Percentiles rank a stretch among this genome's conserved stretches.
Conservation (phyloP, 2,797 vertebrate species). For the Peromyscus attwateri region DNA sequence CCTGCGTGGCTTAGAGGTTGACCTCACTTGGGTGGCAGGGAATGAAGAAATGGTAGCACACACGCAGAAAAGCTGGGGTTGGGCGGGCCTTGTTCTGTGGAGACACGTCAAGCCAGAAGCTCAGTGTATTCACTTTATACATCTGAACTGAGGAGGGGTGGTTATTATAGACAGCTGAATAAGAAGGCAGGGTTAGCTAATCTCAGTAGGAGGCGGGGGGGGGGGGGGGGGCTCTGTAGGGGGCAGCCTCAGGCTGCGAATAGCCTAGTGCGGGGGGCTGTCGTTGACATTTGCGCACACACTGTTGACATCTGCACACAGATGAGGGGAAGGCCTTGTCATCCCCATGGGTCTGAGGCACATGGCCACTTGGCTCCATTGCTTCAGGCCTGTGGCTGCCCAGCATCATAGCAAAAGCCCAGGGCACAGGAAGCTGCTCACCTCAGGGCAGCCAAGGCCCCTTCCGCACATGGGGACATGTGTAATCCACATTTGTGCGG, state of each 20-base stretch:
- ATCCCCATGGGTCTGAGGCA: neutral
- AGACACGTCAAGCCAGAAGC: neutral
- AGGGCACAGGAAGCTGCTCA: neutral
- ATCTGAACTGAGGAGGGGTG: neutral
- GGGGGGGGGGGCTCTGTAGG: neutral
- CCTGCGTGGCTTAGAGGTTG: neutral
- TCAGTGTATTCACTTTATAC: neutral
- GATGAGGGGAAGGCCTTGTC: neutral
- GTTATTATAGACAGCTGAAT: neutral
- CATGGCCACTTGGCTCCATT: neutral
- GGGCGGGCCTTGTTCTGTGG: neutral
- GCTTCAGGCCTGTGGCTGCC: neutral
- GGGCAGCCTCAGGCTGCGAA: neutral
- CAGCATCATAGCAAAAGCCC: too few species aligned
- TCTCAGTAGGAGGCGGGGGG: neutral
- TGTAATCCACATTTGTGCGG: neutral
- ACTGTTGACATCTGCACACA: neutral
- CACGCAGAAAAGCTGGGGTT: neutral
- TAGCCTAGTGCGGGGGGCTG: neutral
- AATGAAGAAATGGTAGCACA: neutral
- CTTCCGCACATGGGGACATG: too few species aligned
- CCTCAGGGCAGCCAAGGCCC: neutral
- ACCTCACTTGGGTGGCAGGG: neutral
- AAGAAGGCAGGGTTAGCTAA: neutral
- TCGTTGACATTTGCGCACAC: neutral